A percentile compares a stretch with the other conserved stretches of the same genome.
These are phyloP conservation scores for Villa cingulata DNA, from an alignment of 2,888 invertebrate genomes.

Conservation along the genomic window DNA sequence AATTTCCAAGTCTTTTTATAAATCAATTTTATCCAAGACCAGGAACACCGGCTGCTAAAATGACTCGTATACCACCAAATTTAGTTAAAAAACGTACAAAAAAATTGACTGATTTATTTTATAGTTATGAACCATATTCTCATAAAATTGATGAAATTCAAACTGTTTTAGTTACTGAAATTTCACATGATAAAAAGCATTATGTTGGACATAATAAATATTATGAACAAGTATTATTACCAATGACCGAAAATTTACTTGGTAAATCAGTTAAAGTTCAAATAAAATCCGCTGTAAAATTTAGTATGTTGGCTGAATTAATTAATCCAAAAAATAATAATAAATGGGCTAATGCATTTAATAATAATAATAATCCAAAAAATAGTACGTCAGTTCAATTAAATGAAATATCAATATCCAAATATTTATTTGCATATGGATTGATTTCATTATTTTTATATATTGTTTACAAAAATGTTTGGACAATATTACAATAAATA, in stretches of 20 bases:
- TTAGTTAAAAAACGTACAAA: slow-evolving; percentile 86
- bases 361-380: slow-evolving; percentile 27
- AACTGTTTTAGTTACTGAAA: slow-evolving; percentile 80
- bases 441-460: slow-evolving; percentile 34
- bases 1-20: slow-evolving; percentile 89
- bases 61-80: slow-evolving; percentile 70
- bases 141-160: slow-evolving; percentile 45
- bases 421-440: slow-evolving; percentile 25
- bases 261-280: slow-evolving; percentile 71
- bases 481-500: slow-evolving; percentile 9
- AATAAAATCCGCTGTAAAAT: slow-evolving; percentile 55
- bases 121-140: slow-evolving; percentile 75
- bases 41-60: slow-evolving; percentile 88
- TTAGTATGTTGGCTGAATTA: slow-evolving; percentile 63
- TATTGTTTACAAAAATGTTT: slow-evolving; percentile 27
- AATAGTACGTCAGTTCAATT: background rate
- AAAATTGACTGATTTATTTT: slow-evolving; percentile 72
- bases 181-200: slow-evolving; percentile 78
- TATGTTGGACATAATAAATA: slow-evolving; percentile 90
- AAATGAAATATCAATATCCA: slow-evolving; percentile 1
- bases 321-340: slow-evolving; percentile 44
- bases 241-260: slow-evolving; percentile 60
- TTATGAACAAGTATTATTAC: slow-evolving; percentile 86
- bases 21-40: slow-evolving; percentile 96
- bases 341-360: slow-evolving; percentile 36